Evolutionary conservation across 2,113 vertebrate genomes (phyloP), one percentile per base, ranked within the genome.

Genomic region (Oryzias curvinotus): DNA sequence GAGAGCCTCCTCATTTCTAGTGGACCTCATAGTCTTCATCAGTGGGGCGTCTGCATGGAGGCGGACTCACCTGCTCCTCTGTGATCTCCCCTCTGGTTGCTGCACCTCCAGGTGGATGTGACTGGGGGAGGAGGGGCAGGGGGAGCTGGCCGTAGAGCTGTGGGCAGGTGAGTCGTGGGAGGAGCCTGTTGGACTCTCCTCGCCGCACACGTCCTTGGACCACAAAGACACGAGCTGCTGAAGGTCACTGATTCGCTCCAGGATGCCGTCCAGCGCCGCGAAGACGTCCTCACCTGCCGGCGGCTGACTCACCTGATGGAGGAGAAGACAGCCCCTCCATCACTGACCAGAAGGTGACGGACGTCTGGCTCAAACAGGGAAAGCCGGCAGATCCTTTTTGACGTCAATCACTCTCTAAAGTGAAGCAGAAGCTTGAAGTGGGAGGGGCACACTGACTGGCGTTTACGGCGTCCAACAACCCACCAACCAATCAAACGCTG

Each of bases 161-260:
- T 18, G 75, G 57, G 84, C 87, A 17, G 78, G 77, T 4, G 89
- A 90, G 57, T 92, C 87, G 18, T 74, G 78, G 56, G 75, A 28
- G 60, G 91, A 83, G 57, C 89, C 93, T 78, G 91, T 90, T 0
- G 71, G 91, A 61, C 88, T 83, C 4, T 89, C 90, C 18, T 94
- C 91, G 42, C 89, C 91, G 0, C 93, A 92, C 2, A 95, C 48
- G 52, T 89, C 90, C 57, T 94, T 91, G 1, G 93, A 85, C 94
- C 94, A 95, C 21, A 91, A 83, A 73, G 88, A 84, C 19, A 95
- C 93, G 54, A 94, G 52, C 28, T 93, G 91, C 17, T 92, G 93
- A 25, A 96, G 91, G 14, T 91, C 75, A 0, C 83, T 91, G 79
- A 95, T 92, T 49, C 94, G 88, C 62, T 94, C 93, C 89, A 95